phyloP scores from a whole-genome alignment of 2,888 invertebrate genomes.

The Agrotis segetum region DNA sequence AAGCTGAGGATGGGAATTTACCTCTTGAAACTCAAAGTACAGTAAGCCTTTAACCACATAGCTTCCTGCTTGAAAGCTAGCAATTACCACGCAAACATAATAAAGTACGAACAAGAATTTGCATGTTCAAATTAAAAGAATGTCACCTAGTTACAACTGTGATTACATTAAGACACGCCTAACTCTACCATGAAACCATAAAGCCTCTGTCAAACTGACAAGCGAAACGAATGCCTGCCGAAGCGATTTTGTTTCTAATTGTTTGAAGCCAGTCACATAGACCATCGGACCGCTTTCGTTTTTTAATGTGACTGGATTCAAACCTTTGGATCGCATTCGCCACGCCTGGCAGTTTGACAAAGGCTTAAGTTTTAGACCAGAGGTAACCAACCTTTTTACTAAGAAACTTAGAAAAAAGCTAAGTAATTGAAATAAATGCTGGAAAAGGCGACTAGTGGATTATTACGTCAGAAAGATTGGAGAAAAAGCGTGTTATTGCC shows the following conservation, averaged over 20 bases:
- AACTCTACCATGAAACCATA: constrained; percentile 11
- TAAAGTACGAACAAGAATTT: background rate
- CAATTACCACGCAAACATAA: background rate
- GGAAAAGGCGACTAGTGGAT: background rate
- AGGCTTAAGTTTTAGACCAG: constrained; percentile 17
- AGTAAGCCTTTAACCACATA: background rate
- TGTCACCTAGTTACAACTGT: constrained; percentile 36
- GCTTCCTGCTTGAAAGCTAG: background rate
- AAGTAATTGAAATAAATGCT: background rate
- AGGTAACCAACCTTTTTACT: constrained; percentile 16
- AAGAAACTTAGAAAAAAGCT: background rate
- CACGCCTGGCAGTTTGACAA: too few relatives aligned
- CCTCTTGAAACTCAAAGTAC: background rate
- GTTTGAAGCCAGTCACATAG: too few relatives aligned
- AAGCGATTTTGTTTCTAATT: too few relatives aligned
- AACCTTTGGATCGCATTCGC: too few relatives aligned
- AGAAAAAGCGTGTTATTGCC: constrained; percentile 5
- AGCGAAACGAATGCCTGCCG: too few relatives aligned
- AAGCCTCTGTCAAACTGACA: too few relatives aligned
- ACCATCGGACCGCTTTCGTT: too few relatives aligned
- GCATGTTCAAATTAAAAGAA: constrained; percentile 33
- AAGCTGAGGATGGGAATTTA: too few relatives aligned
- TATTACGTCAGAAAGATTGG: background rate
- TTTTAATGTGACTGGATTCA: too few relatives aligned
- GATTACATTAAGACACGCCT: constrained; percentile 49